These are phyloP conservation scores for Scleropages formosus DNA, from an alignment of 2,797 vertebrate species.

Conservation along the genomic window DNA sequence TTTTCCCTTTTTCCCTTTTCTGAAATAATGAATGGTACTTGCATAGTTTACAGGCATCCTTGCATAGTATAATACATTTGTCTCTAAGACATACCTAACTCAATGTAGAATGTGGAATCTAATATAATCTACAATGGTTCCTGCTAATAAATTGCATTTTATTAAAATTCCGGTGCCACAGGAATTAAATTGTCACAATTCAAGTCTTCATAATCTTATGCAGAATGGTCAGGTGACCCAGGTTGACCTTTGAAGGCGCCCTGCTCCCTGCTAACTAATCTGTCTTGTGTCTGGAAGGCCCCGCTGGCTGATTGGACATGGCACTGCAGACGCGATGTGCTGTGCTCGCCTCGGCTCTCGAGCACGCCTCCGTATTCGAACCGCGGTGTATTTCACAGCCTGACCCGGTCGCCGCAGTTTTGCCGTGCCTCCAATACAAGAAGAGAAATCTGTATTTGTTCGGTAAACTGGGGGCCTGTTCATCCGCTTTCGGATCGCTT, in stretches of 20 bases:
- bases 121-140: constrained; percentile 30
- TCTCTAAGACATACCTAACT: background rate
- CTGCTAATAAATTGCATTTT: constrained; percentile 25
- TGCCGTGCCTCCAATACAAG: too few species aligned
- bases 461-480: too few species aligned
- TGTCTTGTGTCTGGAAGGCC: background rate
- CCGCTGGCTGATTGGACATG: background rate
- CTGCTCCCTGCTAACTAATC: background rate
- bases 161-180: constrained; percentile 20
- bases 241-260: constrained; percentile 5
- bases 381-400: too few species aligned
- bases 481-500: too few species aligned
- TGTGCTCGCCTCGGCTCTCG: too few species aligned
- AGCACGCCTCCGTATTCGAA: too few species aligned
- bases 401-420: too few species aligned
- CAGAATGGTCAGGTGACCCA: background rate
- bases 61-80: background rate
- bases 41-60: constrained; percentile 24
- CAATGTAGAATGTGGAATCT: constrained; percentile 7
- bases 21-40: constrained; percentile 10
- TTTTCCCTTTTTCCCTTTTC: background rate
- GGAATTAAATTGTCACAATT: constrained; percentile 29
- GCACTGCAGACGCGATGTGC: background rate
- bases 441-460: too few species aligned
- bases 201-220: constrained; percentile 23